phyloP scores from a whole-genome alignment of 1,140 invertebrate species.

The Muscidifurax raptorellus region DNA sequence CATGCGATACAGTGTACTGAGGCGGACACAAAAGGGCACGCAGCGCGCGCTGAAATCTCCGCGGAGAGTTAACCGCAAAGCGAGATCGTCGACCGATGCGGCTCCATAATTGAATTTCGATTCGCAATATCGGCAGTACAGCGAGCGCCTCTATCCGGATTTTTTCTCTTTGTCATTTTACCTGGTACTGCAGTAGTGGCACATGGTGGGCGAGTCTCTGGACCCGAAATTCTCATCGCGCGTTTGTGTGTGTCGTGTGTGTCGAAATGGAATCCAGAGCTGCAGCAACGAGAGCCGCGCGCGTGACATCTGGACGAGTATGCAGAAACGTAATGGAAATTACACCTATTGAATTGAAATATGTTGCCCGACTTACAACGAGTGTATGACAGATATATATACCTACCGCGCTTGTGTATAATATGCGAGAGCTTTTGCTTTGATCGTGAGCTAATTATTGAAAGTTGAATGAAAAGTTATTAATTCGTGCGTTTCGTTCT shows the following conservation, averaged over 20 bases:
- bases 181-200: neutral
- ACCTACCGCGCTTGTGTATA: too few species aligned
- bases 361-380: neutral
- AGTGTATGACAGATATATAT: too few species aligned
- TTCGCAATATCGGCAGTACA: conserved; percentile 13
- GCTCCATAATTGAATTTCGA: conserved; percentile 20
- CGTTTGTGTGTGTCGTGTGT: neutral
- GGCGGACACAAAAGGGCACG: neutral
- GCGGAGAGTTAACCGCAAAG: neutral
- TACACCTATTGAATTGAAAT: neutral
- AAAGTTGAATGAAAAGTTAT: too few species aligned
- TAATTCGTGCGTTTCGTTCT: too few species aligned
- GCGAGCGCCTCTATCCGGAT: neutral
- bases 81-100: neutral
- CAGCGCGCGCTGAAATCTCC: neutral
- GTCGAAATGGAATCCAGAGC: neutral
- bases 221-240: neutral
- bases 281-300: neutral
- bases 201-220: neutral
- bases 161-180: neutral
- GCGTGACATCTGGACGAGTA: neutral
- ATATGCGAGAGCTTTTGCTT: too few species aligned
- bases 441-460: too few species aligned
- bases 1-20: neutral
- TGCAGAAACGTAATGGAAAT: neutral